Conservation (phyloP, 2,888 invertebrate genomes). For the Himalopsyche kuldschensis region DNA sequence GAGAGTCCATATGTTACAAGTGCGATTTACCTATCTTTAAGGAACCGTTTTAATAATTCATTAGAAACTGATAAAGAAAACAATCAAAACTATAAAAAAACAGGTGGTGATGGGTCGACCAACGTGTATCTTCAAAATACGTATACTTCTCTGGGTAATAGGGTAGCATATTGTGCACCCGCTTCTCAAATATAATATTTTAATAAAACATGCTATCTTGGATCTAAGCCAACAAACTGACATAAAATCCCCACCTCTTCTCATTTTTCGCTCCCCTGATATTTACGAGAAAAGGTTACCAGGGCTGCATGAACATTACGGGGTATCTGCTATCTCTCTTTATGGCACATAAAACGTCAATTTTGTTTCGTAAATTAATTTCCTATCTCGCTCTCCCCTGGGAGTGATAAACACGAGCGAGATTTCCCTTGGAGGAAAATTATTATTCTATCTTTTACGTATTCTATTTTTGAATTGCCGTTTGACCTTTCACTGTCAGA, state of each 20-base stretch:
- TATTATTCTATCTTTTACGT: neutral
- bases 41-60: too few relatives aligned
- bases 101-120: too few relatives aligned
- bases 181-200: neutral
- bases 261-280: constrained; percentile 8
- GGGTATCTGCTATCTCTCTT: neutral
- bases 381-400: neutral
- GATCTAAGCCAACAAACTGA: neutral
- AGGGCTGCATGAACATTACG: neutral
- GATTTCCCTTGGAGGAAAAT: neutral
- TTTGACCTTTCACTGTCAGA: too few relatives aligned
- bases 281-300: constrained; percentile 23
- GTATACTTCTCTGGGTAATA: neutral
- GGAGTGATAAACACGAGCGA: neutral
- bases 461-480: too few relatives aligned
- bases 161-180: neutral
- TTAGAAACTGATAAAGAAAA: too few relatives aligned
- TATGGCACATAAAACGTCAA: neutral
- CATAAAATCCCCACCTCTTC: constrained; percentile 2
- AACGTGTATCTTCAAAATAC: too few relatives aligned
- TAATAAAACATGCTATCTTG: neutral
- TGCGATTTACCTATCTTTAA: too few relatives aligned
- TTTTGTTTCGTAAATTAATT: neutral
- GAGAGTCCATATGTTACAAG: too few relatives aligned
- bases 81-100: too few relatives aligned